These are phyloP conservation scores for Myotis vivesi DNA, from an alignment of 2,797 vertebrate species.

Conservation along the genomic window DNA sequence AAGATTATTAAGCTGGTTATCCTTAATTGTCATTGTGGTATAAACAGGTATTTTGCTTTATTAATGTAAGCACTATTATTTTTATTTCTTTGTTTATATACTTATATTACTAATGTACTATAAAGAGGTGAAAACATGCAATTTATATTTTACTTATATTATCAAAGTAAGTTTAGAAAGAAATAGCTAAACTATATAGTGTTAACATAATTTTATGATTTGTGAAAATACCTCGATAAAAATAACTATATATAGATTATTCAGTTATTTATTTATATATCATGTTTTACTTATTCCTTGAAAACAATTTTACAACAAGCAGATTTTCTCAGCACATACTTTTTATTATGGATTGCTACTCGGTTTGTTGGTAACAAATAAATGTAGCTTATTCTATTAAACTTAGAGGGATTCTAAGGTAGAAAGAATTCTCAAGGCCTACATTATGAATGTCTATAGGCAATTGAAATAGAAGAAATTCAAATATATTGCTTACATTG, in stretches of 20 bases:
- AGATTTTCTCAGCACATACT: background rate
- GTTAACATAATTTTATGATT: background rate
- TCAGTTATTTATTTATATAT: background rate
- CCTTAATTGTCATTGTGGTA: background rate
- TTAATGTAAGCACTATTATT: background rate
- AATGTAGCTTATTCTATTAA: background rate
- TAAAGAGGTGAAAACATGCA: background rate
- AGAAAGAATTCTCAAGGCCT: background rate
- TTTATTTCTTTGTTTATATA: background rate
- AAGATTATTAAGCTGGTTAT: background rate
- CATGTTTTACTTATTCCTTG: background rate
- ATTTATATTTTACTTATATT: background rate
- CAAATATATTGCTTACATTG: background rate
- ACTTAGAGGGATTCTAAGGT: background rate
- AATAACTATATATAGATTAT: background rate
- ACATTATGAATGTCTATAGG: background rate
- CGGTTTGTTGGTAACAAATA: background rate
- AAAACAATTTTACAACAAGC: background rate
- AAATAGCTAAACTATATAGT: background rate
- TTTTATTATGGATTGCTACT: background rate
- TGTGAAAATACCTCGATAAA: background rate
- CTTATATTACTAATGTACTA: background rate
- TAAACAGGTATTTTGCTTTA: background rate
- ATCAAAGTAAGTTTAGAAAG: background rate
- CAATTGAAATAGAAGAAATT: background rate